A percentile compares a stretch with the other conserved stretches of the same genome.
Evolutionary conservation across 1,140 invertebrate species (phyloP).

Genomic region (Drosophila guanche): DNA sequence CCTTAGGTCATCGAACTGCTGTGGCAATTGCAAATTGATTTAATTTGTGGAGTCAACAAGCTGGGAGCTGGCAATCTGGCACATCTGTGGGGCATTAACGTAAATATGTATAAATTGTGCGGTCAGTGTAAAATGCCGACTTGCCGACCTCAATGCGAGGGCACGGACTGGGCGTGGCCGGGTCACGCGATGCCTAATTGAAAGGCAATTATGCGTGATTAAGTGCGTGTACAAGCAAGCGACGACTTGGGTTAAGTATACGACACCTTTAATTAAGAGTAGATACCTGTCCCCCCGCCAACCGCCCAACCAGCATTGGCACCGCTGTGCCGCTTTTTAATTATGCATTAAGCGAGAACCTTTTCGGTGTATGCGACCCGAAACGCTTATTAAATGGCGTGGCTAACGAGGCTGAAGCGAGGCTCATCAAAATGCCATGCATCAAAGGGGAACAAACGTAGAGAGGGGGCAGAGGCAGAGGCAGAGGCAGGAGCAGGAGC

Average conservation of each 20-base stretch:
- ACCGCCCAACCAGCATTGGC: neutral
- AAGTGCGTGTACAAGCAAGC: conserved; percentile 53
- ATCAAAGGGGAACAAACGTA: conserved; percentile 23
- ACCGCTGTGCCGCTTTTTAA: conserved; percentile 44
- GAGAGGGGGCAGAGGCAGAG: neutral
- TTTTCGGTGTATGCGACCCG: conserved; percentile 25
- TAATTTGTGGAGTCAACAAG: conserved; percentile 24
- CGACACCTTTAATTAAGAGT: conserved; percentile 68
- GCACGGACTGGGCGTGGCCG: conserved; percentile 35
- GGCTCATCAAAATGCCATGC: conserved; percentile 70
- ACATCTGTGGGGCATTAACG: neutral
- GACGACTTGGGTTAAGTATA: conserved; percentile 51
- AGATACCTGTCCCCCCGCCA: neutral
- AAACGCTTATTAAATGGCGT: conserved; percentile 60
- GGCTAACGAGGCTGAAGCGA: conserved; percentile 27
- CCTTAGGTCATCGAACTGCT: conserved; percentile 3
- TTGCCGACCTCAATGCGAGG: neutral
- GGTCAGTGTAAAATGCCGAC: conserved; percentile 19
- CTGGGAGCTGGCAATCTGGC: neutral
- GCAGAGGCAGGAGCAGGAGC: neutral
- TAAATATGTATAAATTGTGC: conserved; percentile 10
- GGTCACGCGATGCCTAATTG: conserved; percentile 71
- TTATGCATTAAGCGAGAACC: conserved; percentile 66
- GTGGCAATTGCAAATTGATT: conserved; percentile 14
- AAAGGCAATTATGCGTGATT: conserved; percentile 78